These are phyloP conservation scores for Onychostoma macrolepis DNA, from an alignment of 2,113 vertebrate genomes.

Conservation along the genomic window DNA sequence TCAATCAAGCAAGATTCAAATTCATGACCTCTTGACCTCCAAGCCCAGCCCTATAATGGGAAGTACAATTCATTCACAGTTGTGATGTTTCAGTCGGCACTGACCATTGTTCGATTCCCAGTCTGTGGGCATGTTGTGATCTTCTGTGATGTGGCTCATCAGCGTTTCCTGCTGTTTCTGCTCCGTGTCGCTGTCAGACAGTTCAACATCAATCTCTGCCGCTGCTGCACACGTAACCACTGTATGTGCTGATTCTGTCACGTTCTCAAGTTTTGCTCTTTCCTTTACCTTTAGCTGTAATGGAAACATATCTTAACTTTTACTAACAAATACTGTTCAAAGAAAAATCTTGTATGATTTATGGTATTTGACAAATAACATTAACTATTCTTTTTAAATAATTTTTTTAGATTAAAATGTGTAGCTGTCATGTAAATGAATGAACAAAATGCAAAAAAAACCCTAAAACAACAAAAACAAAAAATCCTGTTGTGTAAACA, in stretches of 20 bases:
- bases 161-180: conserved; percentile 10
- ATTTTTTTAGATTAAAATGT: too few species aligned
- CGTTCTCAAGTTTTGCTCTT: neutral
- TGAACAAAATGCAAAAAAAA: too few species aligned
- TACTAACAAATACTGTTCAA: neutral
- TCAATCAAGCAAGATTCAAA: neutral
- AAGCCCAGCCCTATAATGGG: neutral
- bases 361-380: neutral
- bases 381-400: neutral
- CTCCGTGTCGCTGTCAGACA: conserved; percentile 58
- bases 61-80: neutral
- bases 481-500: too few species aligned
- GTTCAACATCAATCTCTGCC: conserved; percentile 63
- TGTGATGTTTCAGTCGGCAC: neutral
- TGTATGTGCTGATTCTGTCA: neutral
- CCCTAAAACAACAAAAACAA: too few species aligned
- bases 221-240: neutral
- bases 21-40: neutral
- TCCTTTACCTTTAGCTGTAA: conserved; percentile 21
- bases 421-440: too few species aligned
- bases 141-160: neutral
- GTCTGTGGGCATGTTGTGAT: neutral
- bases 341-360: neutral
- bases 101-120: neutral
- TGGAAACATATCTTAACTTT: neutral